phyloP scores from a whole-genome alignment of 2,888 invertebrate genomes.

The Syrista parreyssii region DNA sequence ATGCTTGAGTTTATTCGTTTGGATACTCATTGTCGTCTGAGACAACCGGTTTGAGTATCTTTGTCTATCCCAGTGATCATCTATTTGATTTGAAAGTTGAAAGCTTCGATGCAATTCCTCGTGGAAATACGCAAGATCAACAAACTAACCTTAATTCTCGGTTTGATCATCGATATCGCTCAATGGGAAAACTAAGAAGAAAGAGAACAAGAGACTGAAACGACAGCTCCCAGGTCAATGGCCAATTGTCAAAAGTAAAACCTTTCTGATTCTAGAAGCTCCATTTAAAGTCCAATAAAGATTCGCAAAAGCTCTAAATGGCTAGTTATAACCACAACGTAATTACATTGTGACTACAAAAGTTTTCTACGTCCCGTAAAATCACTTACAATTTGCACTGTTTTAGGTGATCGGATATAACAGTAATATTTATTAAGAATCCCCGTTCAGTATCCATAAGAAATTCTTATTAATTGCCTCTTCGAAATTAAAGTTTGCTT shows the following conservation, averaged over 20 bases:
- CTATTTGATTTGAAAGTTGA: too few species aligned
- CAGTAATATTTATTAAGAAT: too few species aligned
- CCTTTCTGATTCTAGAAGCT: neutral
- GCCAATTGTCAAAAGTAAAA: neutral
- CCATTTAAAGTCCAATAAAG: neutral
- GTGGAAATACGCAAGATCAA: too few species aligned
- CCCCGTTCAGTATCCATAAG: too few species aligned
- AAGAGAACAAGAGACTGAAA: neutral
- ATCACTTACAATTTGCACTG: neutral
- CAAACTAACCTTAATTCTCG: too few species aligned
- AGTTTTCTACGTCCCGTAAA: neutral
- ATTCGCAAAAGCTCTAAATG: neutral
- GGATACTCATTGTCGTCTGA: too few species aligned
- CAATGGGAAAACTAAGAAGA: neutral
- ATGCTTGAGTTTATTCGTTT: too few species aligned
- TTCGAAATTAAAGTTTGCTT: neutral
- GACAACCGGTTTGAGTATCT: too few species aligned
- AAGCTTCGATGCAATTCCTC: too few species aligned
- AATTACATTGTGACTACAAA: neutral
- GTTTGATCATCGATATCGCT: too few species aligned
- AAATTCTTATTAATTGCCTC: neutral
- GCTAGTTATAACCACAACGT: neutral
- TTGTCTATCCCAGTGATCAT: too few species aligned
- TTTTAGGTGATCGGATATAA: too few species aligned
- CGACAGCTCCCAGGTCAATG: neutral